These are phyloP conservation scores for Varecia variegata DNA, from an alignment of 2,797 vertebrate species.

Conservation along the genomic window DNA sequence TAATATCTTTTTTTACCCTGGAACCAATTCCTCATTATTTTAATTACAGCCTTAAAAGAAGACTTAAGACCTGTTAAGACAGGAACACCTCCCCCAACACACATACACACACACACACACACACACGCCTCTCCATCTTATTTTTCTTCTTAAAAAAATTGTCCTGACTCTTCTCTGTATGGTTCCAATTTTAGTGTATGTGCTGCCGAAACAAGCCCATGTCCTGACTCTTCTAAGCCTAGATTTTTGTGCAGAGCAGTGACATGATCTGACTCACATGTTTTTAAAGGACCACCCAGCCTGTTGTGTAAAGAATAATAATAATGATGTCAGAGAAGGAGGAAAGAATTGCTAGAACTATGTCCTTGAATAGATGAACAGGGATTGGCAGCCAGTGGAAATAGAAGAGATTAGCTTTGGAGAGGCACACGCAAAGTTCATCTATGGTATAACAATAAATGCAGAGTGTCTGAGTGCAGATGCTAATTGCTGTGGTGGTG, in stretches of 20 bases:
- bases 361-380: neutral
- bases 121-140: neutral
- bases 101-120: no score
- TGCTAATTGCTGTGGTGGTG: neutral
- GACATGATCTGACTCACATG: neutral
- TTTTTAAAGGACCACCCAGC: neutral
- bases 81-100: neutral
- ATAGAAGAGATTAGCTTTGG: neutral
- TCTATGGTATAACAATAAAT: neutral
- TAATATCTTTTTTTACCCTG: neutral
- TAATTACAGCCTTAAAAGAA: neutral
- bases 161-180: neutral
- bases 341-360: neutral
- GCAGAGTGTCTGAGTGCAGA: rapidly evolving
- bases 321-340: neutral
- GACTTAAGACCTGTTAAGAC: neutral
- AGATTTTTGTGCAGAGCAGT: neutral
- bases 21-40: neutral
- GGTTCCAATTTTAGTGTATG: no score
- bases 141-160: neutral
- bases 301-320: neutral
- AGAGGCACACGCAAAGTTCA: neutral
- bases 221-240: neutral
- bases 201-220: no score
- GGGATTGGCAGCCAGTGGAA: neutral